phyloP scores from a whole-genome alignment of 2,797 vertebrate genomes.

The Epinephelus coioides region DNA sequence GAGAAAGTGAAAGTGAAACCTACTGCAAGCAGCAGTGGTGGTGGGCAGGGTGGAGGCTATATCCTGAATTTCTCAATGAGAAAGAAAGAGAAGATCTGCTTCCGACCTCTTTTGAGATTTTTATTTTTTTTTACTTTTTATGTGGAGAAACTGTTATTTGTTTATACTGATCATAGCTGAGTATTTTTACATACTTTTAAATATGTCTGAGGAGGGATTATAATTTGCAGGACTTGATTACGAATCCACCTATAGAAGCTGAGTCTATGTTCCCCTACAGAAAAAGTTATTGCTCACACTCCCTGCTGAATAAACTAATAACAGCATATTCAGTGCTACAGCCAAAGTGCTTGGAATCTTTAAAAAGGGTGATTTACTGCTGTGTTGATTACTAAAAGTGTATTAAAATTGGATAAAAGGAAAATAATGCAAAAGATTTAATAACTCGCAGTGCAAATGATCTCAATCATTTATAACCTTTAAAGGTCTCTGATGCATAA shows the following conservation, averaged over 20 bases:
- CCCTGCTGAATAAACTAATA: not conserved
- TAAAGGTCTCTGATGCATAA: conserved; percentile 22
- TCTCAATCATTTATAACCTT: conserved; percentile 17
- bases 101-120: too few relatives aligned
- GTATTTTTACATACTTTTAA: too few relatives aligned
- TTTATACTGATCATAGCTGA: too few relatives aligned
- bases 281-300: not conserved
- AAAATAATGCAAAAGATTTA: not conserved
- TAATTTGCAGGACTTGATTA: not conserved
- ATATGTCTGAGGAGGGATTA: too few relatives aligned
- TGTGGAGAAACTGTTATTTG: too few relatives aligned
- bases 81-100: too few relatives aligned
- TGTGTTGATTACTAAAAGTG: not conserved
- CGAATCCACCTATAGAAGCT: not conserved
- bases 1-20: too few relatives aligned
- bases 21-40: too few relatives aligned
- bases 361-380: not conserved
- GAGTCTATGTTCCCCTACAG: too few relatives aligned
- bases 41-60: too few relatives aligned
- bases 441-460: not conserved
- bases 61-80: too few relatives aligned
- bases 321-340: not conserved
- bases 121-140: too few relatives aligned
- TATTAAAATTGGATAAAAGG: not conserved
- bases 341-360: not conserved